phyloP scores from a whole-genome alignment of 2,113 vertebrate species.

The Xiphophorus hellerii region DNA sequence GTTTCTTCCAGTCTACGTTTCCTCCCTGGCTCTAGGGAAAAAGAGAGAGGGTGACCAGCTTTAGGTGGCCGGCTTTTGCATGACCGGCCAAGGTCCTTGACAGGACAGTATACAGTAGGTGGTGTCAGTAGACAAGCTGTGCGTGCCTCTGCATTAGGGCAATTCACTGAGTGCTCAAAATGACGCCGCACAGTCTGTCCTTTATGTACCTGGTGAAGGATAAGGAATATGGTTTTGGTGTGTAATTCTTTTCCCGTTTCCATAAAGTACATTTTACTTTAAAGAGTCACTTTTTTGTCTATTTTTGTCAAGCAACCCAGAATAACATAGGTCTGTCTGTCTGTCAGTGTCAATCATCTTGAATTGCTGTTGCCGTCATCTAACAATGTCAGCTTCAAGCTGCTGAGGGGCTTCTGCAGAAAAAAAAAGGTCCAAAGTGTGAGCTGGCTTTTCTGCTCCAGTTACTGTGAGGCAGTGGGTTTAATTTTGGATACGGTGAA shows the following conservation, averaged over 20 bases:
- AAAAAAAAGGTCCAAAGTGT: constrained; percentile 1
- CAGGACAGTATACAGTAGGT: constrained; percentile 25
- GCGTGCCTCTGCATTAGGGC: constrained; percentile 20
- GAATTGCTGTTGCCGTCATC: neutral
- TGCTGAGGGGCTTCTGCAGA: constrained; percentile 6
- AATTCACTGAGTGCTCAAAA: constrained; percentile 30
- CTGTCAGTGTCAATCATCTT: neutral
- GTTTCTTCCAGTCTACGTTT: neutral
- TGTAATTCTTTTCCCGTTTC: neutral
- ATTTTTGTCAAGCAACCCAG: neutral
- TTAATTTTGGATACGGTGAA: constrained; percentile 7
- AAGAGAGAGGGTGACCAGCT: constrained; percentile 18
- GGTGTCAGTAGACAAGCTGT: constrained; percentile 50
- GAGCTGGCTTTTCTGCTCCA: constrained; percentile 19
- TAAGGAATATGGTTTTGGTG: neutral
- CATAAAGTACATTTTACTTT: constrained; percentile 9
- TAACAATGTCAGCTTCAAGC: constrained; percentile 6
- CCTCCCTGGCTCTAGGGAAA: constrained; percentile 15
- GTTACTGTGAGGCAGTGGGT: constrained; percentile 11
- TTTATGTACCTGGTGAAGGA: neutral
- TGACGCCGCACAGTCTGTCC: constrained; percentile 12
- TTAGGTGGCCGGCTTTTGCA: constrained; percentile 8
- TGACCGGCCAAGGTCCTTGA: constrained; percentile 36
- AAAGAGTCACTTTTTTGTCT: neutral
- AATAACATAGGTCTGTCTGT: constrained; percentile 7